Base-by-base conservation (phyloP, 2,113 vertebrate species). In the Carassius auratus region DNA sequence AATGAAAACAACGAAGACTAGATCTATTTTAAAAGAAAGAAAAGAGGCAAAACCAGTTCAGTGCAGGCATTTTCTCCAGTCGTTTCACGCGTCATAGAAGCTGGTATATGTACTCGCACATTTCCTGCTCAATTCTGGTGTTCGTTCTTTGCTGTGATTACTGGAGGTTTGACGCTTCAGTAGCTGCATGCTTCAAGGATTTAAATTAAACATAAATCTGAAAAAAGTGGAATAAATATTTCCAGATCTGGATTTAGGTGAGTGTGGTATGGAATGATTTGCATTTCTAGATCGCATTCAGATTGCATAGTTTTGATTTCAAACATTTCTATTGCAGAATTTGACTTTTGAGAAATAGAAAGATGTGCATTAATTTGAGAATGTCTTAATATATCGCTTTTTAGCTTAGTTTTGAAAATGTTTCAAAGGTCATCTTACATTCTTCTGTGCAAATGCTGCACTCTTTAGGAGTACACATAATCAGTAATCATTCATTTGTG, bases 221-320 rank as follows among this genome's bases (percentile, higher is more conserved):
- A 33, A 30, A 50, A 15, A 15, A 52, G 38, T 38, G 4, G 8
- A 42, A 71, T 42, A 42, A n/a, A 13, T 71, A n/a, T 12, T 42
- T 38, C 36, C 68, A 71, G 36, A 73, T 73, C 69, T 73, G 69
- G 36, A 73, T 42, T 5, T 73, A 73, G 69, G 69, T 73, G 69
- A 73, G 69, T n/a, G 19, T 42, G 0, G 1, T 21, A 38, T 42
- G 30, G 17, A 23, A 61, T 42, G 17, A 5, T 73, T 42, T 21
- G 4, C 19, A 42, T 73, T 73, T 73, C 36, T 73, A 42, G 33
- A 42, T 71, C 4, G 4, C 4, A 10, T 71, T 71, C 8, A 5
- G 19, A 73, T 73, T 21, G 8, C 36, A 21, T 42, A 19, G 68
- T 36, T 71, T 15, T 69, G 68, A 21, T 71, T 69, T 38, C 3